Evolutionary conservation across 2,113 vertebrate species (phyloP).

Genomic region (Cyprinodon variegatus): DNA sequence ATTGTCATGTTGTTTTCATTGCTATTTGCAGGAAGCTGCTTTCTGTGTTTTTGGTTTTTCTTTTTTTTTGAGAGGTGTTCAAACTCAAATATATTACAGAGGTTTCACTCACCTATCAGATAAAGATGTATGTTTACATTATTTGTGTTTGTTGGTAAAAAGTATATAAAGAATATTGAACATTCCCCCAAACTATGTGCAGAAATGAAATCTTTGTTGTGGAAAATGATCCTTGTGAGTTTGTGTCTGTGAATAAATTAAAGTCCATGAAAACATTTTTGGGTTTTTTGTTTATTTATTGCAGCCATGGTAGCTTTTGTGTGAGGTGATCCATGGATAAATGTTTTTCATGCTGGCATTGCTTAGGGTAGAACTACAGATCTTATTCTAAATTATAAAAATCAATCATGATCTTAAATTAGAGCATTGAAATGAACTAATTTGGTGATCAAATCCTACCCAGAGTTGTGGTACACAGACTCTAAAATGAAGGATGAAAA

Average conservation of each 20-base stretch:
- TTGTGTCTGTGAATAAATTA: constrained; percentile 72
- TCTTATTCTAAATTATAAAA: no score
- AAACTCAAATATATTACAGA: not conserved
- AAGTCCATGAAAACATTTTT: constrained; percentile 52
- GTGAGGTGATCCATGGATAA: no score
- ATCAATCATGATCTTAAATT: no score
- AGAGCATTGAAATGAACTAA: no score
- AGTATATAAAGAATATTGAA: constrained; percentile 54
- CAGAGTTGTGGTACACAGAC: no score
- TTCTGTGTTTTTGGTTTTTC: constrained; percentile 3
- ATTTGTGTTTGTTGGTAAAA: constrained; percentile 49
- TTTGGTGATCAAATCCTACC: no score
- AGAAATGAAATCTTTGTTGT: constrained; percentile 59
- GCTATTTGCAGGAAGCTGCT: constrained; percentile 31
- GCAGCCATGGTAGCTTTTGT: not conserved
- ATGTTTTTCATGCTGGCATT: no score
- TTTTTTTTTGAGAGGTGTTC: not conserved
- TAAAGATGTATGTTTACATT: constrained; percentile 64
- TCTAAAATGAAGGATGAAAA: no score
- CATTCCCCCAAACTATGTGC: constrained; percentile 55
- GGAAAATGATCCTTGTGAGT: constrained; percentile 57
- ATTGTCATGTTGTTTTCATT: not conserved
- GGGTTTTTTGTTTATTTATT: not conserved
- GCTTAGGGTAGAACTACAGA: no score
- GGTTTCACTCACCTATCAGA: constrained; percentile 9